These are phyloP conservation scores for Drosophila willistoni DNA, from an alignment of 1,140 invertebrate species.

Conservation along the genomic window DNA sequence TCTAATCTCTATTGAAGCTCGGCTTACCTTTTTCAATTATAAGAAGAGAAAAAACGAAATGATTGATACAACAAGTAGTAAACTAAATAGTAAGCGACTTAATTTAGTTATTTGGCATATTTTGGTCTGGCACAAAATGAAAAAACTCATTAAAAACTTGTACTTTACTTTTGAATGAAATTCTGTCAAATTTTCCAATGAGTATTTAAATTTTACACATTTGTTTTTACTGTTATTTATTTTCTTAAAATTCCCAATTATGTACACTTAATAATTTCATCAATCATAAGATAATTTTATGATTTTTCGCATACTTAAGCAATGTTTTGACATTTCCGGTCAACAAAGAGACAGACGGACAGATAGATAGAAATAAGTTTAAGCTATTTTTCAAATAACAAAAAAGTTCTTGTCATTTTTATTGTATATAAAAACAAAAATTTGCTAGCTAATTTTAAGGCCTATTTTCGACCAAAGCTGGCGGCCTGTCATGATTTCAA, in stretches of 20 bases:
- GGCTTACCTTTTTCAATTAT: no score
- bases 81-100: no score
- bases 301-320: constrained; percentile 2
- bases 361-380: not conserved
- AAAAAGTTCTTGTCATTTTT: not conserved
- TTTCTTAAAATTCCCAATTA: not conserved
- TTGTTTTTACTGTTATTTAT: not conserved
- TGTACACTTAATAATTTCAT: constrained; percentile 6
- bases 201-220: not conserved
- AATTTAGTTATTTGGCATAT: no score
- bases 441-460: constrained; percentile 61
- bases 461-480: constrained; percentile 53
- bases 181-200: not conserved
- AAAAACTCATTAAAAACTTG: no score
- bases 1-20: no score
- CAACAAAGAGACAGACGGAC: not conserved
- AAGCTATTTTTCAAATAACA: not conserved
- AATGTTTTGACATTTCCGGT: constrained; percentile 7
- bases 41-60: no score
- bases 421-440: constrained; percentile 20
- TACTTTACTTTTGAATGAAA: not conserved
- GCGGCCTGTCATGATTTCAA: constrained; percentile 60
- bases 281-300: not conserved
- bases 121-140: no score
- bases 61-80: no score